A percentile compares a stretch with the other conserved stretches of the same genome.
phyloP scores from a whole-genome alignment of 2,113 vertebrate species.

The Lota lota region DNA sequence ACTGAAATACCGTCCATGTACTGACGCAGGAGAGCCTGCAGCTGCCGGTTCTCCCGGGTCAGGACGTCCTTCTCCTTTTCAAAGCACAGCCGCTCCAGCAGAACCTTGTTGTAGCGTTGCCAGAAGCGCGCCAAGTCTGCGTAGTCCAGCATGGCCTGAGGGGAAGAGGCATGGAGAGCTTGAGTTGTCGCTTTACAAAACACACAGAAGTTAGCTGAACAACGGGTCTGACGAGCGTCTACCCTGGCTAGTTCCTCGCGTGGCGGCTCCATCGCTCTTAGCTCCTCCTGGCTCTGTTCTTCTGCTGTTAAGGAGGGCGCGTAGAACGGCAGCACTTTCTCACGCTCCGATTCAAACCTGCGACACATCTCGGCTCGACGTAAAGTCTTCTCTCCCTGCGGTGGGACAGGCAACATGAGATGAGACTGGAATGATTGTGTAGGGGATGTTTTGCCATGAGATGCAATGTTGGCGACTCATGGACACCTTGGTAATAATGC shows the following conservation, averaged over 20 bases:
- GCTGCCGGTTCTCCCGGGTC: slow-evolving; percentile 61
- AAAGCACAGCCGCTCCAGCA: slow-evolving; percentile 75
- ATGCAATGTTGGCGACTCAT: neutral
- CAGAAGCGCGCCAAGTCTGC: slow-evolving; percentile 77
- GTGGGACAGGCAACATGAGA: neutral
- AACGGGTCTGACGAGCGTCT: neutral
- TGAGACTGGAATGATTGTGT: neutral
- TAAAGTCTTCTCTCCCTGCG: slow-evolving; percentile 57
- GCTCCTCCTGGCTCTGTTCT: slow-evolving; percentile 54
- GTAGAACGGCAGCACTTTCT: slow-evolving; percentile 85
- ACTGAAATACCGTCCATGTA: slow-evolving; percentile 74
- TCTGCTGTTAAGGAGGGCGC: slow-evolving; percentile 50
- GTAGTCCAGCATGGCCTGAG: slow-evolving; percentile 69
- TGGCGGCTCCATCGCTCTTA: slow-evolving; percentile 31
- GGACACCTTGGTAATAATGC: slow-evolving; percentile 68
- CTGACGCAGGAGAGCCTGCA: slow-evolving; percentile 69
- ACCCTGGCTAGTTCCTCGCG: slow-evolving; percentile 71
- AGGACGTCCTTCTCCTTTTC: slow-evolving; percentile 48
- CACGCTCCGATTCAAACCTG: slow-evolving; percentile 79
- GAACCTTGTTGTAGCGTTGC: slow-evolving; percentile 82
- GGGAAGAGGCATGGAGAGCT: neutral
- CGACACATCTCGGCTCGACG: slow-evolving; percentile 80
- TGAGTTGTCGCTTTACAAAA: neutral
- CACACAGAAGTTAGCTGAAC: neutral
- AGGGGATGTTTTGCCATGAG: neutral